Base-by-base conservation (phyloP, 2,888 invertebrate species). In the Cremastinae sp. region DNA sequence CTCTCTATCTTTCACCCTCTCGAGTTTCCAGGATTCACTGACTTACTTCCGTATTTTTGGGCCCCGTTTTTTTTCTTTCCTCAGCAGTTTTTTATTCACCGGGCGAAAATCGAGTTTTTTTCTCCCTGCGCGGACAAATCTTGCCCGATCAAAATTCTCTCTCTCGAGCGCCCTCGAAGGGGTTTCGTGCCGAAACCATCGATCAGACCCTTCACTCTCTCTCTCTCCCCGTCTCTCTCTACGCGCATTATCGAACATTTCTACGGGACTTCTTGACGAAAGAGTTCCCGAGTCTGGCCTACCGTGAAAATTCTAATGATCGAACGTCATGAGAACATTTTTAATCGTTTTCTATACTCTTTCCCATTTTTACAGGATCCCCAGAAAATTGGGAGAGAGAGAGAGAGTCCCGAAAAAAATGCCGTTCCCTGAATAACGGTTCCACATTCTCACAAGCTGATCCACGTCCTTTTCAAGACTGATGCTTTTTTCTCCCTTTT, bases 241-340 rank as follows among this genome's bases (percentile, higher is more conserved):
- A 12, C 22, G 43, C 53, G 14, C 16, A 3, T 51, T 43, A 18
- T 36, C 12, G 34, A 53, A 43, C 41, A 16, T 28, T 41, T 51
- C 12, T 45, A 49, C 43, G 61, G 14, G 65, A 43, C 65, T 54
- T 56, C 18, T 43, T 54, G 82, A 81, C 85, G 83, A 86, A 89
- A 87, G 88, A 88, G 87, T 88, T 85, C 82, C 81, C 80, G 66
- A 47, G 38, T 61, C 10, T 61, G 53, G 75, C 65, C 58, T 81
- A 85, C 83, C 87, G 86, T 87, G 87, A 86, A 88, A 87, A 86
- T 87, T 82, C 83, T 88, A 88, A 89, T 88, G 88, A 88, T 88
- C 85, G 88, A 88, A 79, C 82, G 84, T 81, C 84, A 86, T 87
- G 87, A 86, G 88, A 88, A 88, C 74, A 72, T 81, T 86, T 84